Evolutionary conservation across 2,113 vertebrate species (phyloP).

Genomic region (Tragelaphus buxtoni): DNA sequence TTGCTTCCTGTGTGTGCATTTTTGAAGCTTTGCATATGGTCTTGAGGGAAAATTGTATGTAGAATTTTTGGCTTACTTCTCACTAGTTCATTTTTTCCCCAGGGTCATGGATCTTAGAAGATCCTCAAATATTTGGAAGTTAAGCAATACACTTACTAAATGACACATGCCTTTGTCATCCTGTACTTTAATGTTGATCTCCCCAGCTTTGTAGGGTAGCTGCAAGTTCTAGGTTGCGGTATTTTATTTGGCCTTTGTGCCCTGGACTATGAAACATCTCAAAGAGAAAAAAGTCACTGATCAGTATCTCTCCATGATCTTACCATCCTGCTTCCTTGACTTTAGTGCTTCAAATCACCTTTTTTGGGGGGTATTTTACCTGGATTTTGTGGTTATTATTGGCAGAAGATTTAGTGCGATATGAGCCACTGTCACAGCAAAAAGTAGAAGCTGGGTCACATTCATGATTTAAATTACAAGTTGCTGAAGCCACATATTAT

Average conservation of each 20-base stretch:
- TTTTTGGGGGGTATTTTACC: not conserved
- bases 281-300: not conserved
- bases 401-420: not conserved
- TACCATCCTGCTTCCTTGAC: not conserved
- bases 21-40: not conserved
- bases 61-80: not conserved
- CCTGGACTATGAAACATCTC: not conserved
- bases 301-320: not conserved
- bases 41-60: not conserved
- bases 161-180: not conserved
- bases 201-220: not conserved
- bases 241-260: not conserved
- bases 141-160: not conserved
- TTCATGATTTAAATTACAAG: conserved; percentile 26
- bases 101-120: not conserved
- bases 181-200: no score
- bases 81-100: not conserved
- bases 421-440: not conserved
- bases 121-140: not conserved
- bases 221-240: not conserved
- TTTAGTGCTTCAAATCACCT: not conserved
- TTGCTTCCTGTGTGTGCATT: not conserved
- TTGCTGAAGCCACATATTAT: not conserved
- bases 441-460: not conserved
- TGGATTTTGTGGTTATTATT: not conserved